A percentile compares a stretch with the other conserved stretches of the same genome.
Conservation (phyloP, 2,113 vertebrate genomes). For the Pteronura brasiliensis region DNA sequence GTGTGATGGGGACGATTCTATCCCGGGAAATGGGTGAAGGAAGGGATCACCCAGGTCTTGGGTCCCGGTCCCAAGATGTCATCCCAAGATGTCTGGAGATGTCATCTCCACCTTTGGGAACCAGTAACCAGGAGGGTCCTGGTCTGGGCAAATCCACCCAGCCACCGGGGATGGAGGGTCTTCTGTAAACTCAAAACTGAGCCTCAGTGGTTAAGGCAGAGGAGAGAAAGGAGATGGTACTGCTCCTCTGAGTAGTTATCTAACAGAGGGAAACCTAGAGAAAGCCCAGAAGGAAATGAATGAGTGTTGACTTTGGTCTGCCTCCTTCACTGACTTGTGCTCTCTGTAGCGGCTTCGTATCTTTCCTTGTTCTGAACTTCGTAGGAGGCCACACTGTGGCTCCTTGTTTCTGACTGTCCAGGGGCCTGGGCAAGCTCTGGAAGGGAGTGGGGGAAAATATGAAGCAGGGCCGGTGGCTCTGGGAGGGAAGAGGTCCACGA, state of each 20-base stretch:
- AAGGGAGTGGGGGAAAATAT: rapidly evolving
- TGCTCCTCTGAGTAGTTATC: not conserved
- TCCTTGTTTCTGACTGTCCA: no score
- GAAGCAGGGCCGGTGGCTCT: not conserved
- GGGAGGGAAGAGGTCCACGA: not conserved
- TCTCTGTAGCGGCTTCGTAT: not conserved
- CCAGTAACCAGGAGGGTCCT: not conserved
- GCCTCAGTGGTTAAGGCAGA: not conserved
- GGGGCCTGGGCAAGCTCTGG: not conserved
- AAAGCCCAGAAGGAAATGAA: no score
- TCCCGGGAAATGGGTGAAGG: not conserved
- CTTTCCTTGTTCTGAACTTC: not conserved
- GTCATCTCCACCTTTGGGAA: rapidly evolving
- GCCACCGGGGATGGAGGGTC: not conserved
- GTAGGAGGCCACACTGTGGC: not conserved
- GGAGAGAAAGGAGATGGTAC: not conserved
- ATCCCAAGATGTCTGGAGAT: not conserved
- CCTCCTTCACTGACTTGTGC: no score
- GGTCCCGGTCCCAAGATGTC: no score
- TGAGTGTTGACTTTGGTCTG: rapidly evolving
- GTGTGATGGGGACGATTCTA: not conserved
- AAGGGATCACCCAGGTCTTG: not conserved
- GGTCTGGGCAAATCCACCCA: no score
- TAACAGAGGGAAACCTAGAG: not conserved
- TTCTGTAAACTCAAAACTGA: not conserved